Conservation (phyloP, 1,140 invertebrate species). For the Medauroidea extradentata region DNA sequence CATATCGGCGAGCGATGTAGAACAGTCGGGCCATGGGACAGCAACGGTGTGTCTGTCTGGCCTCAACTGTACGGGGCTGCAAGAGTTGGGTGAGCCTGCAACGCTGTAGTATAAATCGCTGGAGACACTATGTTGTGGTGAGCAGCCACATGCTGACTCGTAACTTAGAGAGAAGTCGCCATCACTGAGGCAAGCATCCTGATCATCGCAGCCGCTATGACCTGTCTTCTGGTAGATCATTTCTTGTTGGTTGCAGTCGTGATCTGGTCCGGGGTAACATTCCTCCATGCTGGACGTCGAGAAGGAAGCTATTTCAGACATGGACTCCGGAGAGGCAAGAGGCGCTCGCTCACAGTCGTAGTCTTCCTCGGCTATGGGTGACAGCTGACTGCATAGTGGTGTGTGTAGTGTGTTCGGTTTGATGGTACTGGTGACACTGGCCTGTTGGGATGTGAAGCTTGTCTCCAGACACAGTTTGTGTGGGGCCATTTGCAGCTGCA, state of each 20-base stretch:
- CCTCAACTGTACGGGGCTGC: no score
- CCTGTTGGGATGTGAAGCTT: slow-evolving; percentile 64
- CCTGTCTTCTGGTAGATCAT: slow-evolving; percentile 6
- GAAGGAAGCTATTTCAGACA: slow-evolving; percentile 68
- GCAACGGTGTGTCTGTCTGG: no score
- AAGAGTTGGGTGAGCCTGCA: slow-evolving; percentile 1
- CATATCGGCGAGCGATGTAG: slow-evolving; percentile 13
- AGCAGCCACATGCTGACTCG: slow-evolving; percentile 6
- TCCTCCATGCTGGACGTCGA: slow-evolving; percentile 21
- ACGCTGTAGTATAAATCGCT: neutral
- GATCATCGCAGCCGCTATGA: slow-evolving; percentile 8
- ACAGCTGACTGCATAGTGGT: neutral
- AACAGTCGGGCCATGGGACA: no score
- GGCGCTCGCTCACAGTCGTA: slow-evolving; percentile 70
- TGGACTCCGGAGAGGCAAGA: slow-evolving; percentile 77
- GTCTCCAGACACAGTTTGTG: slow-evolving; percentile 66
- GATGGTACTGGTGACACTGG: no score
- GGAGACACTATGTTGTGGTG: neutral
- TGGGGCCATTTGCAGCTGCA: slow-evolving; percentile 40
- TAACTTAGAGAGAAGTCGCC: slow-evolving; percentile 2
- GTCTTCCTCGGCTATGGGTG: slow-evolving; percentile 18
- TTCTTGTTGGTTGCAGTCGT: slow-evolving; percentile 39
- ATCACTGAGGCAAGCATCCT: slow-evolving; percentile 10
- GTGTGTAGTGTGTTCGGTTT: no score
- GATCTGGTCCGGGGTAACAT: slow-evolving; percentile 52